Base-by-base conservation (phyloP, 2,888 invertebrate species). In the Melinaea menophilus region DNA sequence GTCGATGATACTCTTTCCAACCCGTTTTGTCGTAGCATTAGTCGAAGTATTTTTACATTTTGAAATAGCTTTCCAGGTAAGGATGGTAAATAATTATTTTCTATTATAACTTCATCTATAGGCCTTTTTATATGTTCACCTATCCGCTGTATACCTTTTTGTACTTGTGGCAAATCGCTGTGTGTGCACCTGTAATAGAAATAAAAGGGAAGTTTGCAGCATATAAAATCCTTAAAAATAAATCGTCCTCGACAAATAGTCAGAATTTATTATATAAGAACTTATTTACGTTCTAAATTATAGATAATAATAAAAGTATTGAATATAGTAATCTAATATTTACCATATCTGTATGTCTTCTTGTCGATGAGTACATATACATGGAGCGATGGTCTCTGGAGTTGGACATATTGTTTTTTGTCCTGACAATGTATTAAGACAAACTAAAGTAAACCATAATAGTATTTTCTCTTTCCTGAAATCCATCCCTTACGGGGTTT, bases 281-380 rank as follows among this genome's bases (percentile, higher is more conserved):
- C 22, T 22, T 22, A 22, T 22, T 22, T 22, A 22, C 22, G 1
- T 22, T 22, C 22, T 22, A 22, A 22, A 22, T 1, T 22, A 22
- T 22, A 22, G 1, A 22, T 22, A 22, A 22, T 22, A 22, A 22
- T 22, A 22, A 22, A n/a, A n/a, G n/a, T 22, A 22, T 22, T 22
- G 22, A 22, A 22, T 22, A 22, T 22, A 22, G 22, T 48, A 4
- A 48, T 33, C 33, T 35, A 13, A 55, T 51, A 37, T 69, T 86
- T 88, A 96, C 97, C 97, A 97, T 90, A 97, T 95, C 91, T 97
- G 97, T 72, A 95, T 92, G 76, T 97, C 96, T 77, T 95, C 94
- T 75, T 93, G 93, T 56, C 95, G 92, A 69, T 94, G 92, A 37
- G 96, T 93, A 82, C 97, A 97, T 73, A 96, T 93, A 80, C 97